These are phyloP conservation scores for Dryobates pubescens DNA, from an alignment of 2,797 vertebrate genomes.

Conservation along the genomic window DNA sequence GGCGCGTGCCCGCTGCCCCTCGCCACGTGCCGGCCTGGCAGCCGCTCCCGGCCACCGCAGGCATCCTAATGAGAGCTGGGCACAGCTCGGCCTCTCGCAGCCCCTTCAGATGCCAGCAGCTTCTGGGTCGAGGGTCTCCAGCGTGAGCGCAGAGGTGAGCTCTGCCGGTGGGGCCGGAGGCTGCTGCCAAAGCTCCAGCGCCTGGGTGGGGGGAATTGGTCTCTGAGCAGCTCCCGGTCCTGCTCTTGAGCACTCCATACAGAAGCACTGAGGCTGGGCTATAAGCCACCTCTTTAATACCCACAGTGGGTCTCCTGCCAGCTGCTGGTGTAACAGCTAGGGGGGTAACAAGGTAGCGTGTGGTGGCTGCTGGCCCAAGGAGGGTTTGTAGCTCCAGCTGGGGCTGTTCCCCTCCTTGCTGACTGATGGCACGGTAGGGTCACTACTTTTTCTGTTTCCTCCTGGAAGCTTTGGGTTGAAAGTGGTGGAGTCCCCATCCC, in stretches of 20 bases:
- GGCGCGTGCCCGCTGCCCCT: neutral
- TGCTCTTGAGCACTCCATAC: neutral
- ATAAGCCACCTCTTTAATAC: neutral
- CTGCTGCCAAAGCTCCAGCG: neutral
- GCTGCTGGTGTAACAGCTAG: neutral
- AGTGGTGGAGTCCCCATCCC: neutral
- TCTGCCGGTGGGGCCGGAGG: fast-evolving
- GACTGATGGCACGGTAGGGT: neutral
- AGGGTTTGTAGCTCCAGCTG: neutral
- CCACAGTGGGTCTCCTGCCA: neutral
- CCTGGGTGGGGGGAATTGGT: neutral
- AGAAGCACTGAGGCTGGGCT: neutral
- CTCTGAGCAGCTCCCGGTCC: neutral
- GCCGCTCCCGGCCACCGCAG: neutral
- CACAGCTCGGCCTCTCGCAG: neutral
- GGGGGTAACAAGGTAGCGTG: neutral
- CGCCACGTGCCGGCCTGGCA: constrained; percentile 52
- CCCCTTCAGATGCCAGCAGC: neutral
- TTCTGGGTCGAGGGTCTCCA: neutral
- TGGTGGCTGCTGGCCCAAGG: neutral
- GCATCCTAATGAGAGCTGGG: constrained; percentile 32
- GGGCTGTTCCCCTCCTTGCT: neutral
- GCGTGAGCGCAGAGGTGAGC: neutral
- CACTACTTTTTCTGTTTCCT: neutral
- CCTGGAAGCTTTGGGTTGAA: neutral